Evolutionary conservation across 2,888 invertebrate species (phyloP).

Genomic region (Dasysyrphus albostriatus): DNA sequence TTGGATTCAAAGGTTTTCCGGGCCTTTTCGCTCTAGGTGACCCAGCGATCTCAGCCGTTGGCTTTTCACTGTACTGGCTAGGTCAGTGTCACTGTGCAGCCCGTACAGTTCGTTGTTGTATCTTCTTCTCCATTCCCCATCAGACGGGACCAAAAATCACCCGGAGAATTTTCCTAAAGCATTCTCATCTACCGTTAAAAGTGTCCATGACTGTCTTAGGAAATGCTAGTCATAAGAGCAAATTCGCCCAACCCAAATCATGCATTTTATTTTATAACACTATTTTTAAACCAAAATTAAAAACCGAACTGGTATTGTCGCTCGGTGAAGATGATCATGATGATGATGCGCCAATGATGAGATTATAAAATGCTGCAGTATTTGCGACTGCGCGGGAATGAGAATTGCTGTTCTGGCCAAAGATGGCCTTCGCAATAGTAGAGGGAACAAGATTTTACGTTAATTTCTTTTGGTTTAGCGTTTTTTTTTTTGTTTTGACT

Average conservation of each 20-base stretch:
- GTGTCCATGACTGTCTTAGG: too few relatives aligned
- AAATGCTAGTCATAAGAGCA: background rate
- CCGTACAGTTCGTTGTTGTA: too few relatives aligned
- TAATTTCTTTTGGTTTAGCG: constrained; percentile 23
- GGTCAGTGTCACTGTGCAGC: too few relatives aligned
- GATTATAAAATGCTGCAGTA: constrained; percentile 42
- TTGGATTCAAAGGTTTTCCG: too few relatives aligned
- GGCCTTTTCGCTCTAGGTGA: too few relatives aligned
- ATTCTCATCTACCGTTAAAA: too few relatives aligned
- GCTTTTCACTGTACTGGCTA: too few relatives aligned
- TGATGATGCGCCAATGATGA: constrained; percentile 56
- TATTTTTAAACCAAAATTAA: constrained; percentile 56
- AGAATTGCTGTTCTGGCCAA: constrained; percentile 48
- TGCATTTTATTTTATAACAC: constrained; percentile 34
- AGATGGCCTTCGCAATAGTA: constrained; percentile 66
- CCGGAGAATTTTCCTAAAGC: too few relatives aligned
- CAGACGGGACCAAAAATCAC: too few relatives aligned
- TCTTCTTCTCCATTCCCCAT: too few relatives aligned
- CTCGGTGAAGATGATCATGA: constrained; percentile 36
- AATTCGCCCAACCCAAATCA: background rate
- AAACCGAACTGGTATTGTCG: constrained; percentile 73
- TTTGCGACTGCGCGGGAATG: constrained; percentile 22
- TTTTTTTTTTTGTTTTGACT: constrained; percentile 43
- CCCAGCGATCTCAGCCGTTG: too few relatives aligned
- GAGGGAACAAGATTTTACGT: constrained; percentile 65